These are phyloP conservation scores for Bombus confusus DNA, from an alignment of 1,140 invertebrate genomes.

Conservation along the genomic window DNA sequence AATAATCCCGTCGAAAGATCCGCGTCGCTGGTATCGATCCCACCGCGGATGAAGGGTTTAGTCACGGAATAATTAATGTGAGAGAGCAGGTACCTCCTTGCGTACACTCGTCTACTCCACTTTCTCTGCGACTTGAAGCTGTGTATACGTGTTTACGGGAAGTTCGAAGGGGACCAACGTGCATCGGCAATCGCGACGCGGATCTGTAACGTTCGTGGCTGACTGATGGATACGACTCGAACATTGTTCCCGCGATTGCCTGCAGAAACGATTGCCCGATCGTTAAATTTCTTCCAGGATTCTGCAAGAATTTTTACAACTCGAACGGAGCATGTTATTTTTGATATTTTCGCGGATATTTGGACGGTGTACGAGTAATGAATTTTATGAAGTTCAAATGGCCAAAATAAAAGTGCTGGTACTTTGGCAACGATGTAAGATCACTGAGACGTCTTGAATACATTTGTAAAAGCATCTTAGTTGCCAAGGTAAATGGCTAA, in stretches of 20 bases:
- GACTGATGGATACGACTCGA: slow-evolving; percentile 15
- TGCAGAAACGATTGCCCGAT: not conserved
- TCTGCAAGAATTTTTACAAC: no score
- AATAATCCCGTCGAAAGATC: slow-evolving; percentile 68
- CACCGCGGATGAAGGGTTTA: slow-evolving; percentile 68
- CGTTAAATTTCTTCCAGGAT: not conserved
- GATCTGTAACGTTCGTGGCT: slow-evolving; percentile 18
- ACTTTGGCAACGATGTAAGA: no score
- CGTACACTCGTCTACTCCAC: slow-evolving; percentile 66
- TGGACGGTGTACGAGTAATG: no score
- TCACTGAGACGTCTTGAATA: no score
- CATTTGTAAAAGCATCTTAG: no score
- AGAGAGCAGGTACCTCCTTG: slow-evolving; percentile 70
- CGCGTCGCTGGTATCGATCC: slow-evolving; percentile 67
- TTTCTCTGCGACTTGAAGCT: slow-evolving; percentile 64
- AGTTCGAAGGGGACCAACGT: slow-evolving; percentile 55
- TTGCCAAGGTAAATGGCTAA: no score
- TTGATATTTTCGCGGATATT: no score
- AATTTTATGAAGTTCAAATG: no score
- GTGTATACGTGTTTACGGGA: slow-evolving; percentile 61
- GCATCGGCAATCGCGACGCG: slow-evolving; percentile 44
- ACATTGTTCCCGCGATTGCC: slow-evolving; percentile 12
- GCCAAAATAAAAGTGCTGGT: no score
- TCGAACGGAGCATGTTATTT: no score
- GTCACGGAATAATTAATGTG: slow-evolving; percentile 71